Evolutionary conservation across 1,140 invertebrate genomes (phyloP), one percentile per base, ranked within the genome.

Genomic region (Lepidurus arcticus): DNA sequence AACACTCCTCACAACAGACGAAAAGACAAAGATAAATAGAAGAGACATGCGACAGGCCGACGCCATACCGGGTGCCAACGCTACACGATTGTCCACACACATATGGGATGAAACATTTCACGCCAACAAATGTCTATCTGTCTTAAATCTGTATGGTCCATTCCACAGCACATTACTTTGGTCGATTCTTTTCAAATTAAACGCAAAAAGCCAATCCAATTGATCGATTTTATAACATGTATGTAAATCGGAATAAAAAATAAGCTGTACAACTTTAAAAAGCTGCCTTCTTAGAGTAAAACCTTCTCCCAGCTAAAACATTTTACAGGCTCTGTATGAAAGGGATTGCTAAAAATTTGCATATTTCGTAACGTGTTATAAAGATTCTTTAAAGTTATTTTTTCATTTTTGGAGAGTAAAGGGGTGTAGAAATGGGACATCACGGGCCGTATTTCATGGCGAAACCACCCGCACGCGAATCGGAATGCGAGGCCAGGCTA

Each of bases 401-500:
- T 13, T 65, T 6, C 3, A 7, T 7, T 65, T n/a, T n/a, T 65
- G 26, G 24, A 44, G 16, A n/a, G 44, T 73, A 16, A 43, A 42
- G 42, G 73, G 77, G 10, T 24, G 44, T 42, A 78, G 74, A 73
- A 42, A 73, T 6, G 73, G 13, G 65, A 7, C 6, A 34, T 79
- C 44, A 79, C 9, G 65, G 76, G 16, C 75, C 73, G 44, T 73
- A 81, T 80, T 82, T 78, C 9, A 82, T 80, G 9, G 83, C 80
- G 24, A 82, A 77, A 7, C 83, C 83, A 10, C 81, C 82, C 74
- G 82, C 82, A n/a, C 83, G 78, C 13, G 80, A 78, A 80, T 83
- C 83, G 7, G 83, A 82, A 78, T 82, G 81, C 1, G 88, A 89
- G 75, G 85, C 83, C 4, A 90, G 83, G 76, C 83, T 83, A 82